Base-by-base conservation (phyloP, 1,140 invertebrate genomes). In the Eciton burchellii region DNA sequence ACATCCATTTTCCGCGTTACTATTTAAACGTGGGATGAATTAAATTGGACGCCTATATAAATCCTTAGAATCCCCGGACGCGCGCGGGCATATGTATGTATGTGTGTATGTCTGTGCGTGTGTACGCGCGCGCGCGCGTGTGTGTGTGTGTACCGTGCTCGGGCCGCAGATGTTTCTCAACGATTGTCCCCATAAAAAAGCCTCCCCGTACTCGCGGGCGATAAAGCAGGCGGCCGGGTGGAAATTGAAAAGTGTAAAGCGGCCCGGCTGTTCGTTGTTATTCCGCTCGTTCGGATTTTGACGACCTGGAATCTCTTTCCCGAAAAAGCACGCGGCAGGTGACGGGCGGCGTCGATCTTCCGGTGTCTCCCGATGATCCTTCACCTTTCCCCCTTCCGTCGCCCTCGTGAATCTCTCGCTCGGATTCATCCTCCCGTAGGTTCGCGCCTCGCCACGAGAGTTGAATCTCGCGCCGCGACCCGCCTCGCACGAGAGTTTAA, bases 161-260 rank as follows among this genome's bases (percentile, higher is more conserved):
- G 82, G 74, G 83, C 29, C 85, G 83, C 89, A 89, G 86, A 87
- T 90, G 88, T 89, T 89, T 70, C 63, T 74, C 84, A 59, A 52
- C 74, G 85, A 90, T 89, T 86, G 87, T 87, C 77, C 82, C 76
- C 70, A 89, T 83, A 88, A 89, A 89, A 90, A 89, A 87, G 83
- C 63, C 66, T 74, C 83, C 54, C 81, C 56, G 19, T 49, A 49
- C 59, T 47, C 72, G 81, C 68, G 56, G 74, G 79, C 89, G 82
- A 86, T 88, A 77, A 74, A 87, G 81, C 11, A 82, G 43, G 43
- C 54, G 68, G 59, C 19, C 81, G 70, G 63, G 70, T 82, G 59
- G 81, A 89, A 89, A 89, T 88, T 89, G 85, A 89, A 88, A 89
- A 88, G 85, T 88, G 82, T 66, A 88, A 88, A 86, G 81, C 74